Percentiles rank a stretch among this genome's conserved stretches.
Evolutionary conservation across 2,888 invertebrate species (phyloP).

Genomic region (Synanthedon tipuliformis): DNA sequence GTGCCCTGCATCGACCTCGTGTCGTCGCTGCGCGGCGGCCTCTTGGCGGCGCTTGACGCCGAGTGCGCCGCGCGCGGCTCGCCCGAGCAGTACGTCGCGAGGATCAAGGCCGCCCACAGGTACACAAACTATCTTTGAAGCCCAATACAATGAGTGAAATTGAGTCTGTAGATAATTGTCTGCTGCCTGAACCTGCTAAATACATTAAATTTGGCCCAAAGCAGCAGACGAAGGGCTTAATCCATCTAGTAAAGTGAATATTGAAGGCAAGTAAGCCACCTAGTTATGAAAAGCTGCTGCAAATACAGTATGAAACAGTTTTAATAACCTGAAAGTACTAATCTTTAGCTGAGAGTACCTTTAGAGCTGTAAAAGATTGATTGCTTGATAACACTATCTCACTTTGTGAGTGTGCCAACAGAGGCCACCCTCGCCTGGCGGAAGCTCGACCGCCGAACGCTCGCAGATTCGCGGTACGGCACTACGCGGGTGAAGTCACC

Average conservation of each 20-base stretch:
- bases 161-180: background rate
- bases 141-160: background rate
- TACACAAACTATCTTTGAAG: conserved; percentile 3
- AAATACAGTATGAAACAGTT: no score
- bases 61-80: conserved; percentile 90
- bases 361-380: no score
- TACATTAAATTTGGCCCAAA: no score
- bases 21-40: conserved; percentile 90
- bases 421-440: conserved; percentile 82
- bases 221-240: no score
- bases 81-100: conserved; percentile 60
- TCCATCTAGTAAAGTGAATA: no score
- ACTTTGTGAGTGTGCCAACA: conserved; percentile 38
- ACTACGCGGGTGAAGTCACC: conserved; percentile 80
- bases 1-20: conserved; percentile 96
- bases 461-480: conserved; percentile 88
- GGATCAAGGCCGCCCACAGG: conserved; percentile 45
- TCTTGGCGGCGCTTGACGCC: conserved; percentile 91
- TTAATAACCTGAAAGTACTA: no score
- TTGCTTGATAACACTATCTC: no score
- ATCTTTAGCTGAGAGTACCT: no score
- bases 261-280: no score
- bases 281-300: no score
- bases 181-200: background rate
- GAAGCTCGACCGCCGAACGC: conserved; percentile 84